Base-by-base conservation (phyloP, 2,113 vertebrate genomes). In the Panurus biarmicus region DNA sequence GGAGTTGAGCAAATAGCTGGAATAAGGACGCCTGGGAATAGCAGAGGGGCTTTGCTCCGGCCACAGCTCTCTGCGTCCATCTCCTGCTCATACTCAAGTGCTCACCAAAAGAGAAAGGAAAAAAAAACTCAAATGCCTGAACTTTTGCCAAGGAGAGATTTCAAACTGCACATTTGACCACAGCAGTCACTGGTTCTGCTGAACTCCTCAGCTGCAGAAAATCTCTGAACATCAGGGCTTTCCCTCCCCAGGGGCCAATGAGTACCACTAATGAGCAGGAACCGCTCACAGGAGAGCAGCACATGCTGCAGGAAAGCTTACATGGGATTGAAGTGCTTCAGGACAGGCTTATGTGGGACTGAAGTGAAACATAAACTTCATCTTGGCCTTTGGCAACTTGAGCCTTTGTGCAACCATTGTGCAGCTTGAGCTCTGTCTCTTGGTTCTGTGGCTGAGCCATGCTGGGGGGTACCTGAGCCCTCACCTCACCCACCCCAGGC, bases 1-100 rank as follows among this genome's bases (percentile, higher is more conserved):
- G 95, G 89, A 97, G 91, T 69, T 80, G 93, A 95, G 93, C 85
- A 95, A 97, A 97, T 29, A 91, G 75, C 94, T 87, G 78, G 58
- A 56, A 24, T 25, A 51, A 75, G 93, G 89, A 88, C 0, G 12
- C 81, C 89, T 85, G 91, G 75, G 82, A 95, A 87, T 21, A 80
- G 76, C 93, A 91, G 51, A 45, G 13, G 58, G 44, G 85, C 36
- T 91, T 62, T 67, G 40, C 93, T 80, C 47, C 9, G 6, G 77
- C 76, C 92, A 25, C 71, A 84, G 84, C 6, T 7, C 89, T 90
- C 90, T 51, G 79, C 3, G 4, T 95, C 92, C 95, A 62, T 10
- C 87, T 87, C 81, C 93, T 65, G 74, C 91, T 94, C 81, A 56
- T 64, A 31, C 47, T 88, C 56, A 20, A 92, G 60, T 17, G 56